Evolutionary conservation across 92 coral and sea anemone species (phyloP).

Genomic region (Epizoanthus illoricatus): DNA sequence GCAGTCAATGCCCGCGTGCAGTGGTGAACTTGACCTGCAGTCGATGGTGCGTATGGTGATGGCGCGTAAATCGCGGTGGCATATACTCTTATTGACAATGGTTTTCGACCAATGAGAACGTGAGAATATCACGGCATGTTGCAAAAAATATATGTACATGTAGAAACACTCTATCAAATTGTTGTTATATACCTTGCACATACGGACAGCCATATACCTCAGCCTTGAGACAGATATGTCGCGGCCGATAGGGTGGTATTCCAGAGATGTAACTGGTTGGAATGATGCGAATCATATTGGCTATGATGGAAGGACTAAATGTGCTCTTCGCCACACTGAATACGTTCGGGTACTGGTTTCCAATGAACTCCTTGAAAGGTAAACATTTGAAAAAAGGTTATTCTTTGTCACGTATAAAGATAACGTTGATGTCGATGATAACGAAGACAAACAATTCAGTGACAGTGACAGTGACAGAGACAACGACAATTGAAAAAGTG

Average conservation of each 20-base stretch:
- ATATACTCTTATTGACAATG: too few relatives aligned
- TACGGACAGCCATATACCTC: slow-evolving; percentile 76
- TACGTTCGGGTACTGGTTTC: slow-evolving; percentile 42
- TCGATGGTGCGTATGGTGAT: too few relatives aligned
- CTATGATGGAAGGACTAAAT: slow-evolving; percentile 58
- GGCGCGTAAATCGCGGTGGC: too few relatives aligned
- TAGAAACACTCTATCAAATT: not conserved
- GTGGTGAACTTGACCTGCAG: too few relatives aligned
- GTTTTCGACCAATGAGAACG: too few relatives aligned
- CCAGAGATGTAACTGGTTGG: slow-evolving; percentile 63
- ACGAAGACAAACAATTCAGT: not conserved
- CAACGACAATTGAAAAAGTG: too few relatives aligned
- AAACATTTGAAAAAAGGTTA: not conserved
- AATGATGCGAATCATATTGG: slow-evolving; percentile 68
- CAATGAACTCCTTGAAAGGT: slow-evolving; percentile 63
- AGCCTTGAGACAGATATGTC: slow-evolving; percentile 73
- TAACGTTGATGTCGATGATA: not conserved
- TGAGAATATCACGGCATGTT: too few relatives aligned
- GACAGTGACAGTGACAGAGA: not conserved
- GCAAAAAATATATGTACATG: too few relatives aligned
- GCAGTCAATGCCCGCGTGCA: too few relatives aligned
- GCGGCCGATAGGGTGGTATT: not conserved
- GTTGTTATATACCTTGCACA: slow-evolving; percentile 48
- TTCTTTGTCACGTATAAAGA: not conserved
- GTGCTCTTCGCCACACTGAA: slow-evolving; percentile 31